Percentiles rank a stretch among this genome's conserved stretches.
Evolutionary conservation across 2,888 invertebrate genomes (phyloP).

Genomic region (Drosophila buzzatii): DNA sequence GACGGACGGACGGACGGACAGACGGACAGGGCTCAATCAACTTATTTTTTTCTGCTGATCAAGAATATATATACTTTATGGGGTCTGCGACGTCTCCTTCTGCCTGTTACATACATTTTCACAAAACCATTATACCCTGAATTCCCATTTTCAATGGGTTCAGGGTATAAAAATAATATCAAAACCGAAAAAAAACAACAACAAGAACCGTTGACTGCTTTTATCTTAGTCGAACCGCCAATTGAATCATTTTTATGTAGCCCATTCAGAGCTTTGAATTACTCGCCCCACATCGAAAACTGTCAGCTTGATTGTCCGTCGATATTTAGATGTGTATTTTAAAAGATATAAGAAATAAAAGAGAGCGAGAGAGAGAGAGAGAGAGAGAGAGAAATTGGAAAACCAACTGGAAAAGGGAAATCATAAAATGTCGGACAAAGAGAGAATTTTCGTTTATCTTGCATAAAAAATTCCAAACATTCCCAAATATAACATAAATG

Average conservation of each 20-base stretch:
- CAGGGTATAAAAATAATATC: conserved; percentile 9
- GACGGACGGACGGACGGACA: no score
- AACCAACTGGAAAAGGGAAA: background rate
- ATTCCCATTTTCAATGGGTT: no score
- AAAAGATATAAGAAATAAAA: conserved; percentile 9
- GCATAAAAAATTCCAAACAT: no score
- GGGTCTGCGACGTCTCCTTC: no score
- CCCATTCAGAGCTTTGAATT: conserved; percentile 67
- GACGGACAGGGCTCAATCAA: no score
- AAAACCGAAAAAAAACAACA: conserved; percentile 9
- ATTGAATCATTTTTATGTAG: conserved; percentile 80
- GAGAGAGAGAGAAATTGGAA: background rate
- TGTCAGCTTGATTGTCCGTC: conserved; percentile 68
- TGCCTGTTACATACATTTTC: no score
- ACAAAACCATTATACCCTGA: no score
- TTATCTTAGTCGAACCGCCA: conserved; percentile 70
- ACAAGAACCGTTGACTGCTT: conserved; percentile 60
- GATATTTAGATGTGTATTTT: conserved; percentile 34
- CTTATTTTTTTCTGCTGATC: no score
- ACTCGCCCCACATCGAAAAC: conserved; percentile 70
- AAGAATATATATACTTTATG: no score
- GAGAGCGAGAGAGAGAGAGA: background rate
- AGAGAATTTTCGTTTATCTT: background rate
- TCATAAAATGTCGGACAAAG: background rate
- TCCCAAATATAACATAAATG: no score